Evolutionary conservation across 2,888 invertebrate species (phyloP), one percentile per base, ranked within the genome.

Genomic region (Phengaris alcon): DNA sequence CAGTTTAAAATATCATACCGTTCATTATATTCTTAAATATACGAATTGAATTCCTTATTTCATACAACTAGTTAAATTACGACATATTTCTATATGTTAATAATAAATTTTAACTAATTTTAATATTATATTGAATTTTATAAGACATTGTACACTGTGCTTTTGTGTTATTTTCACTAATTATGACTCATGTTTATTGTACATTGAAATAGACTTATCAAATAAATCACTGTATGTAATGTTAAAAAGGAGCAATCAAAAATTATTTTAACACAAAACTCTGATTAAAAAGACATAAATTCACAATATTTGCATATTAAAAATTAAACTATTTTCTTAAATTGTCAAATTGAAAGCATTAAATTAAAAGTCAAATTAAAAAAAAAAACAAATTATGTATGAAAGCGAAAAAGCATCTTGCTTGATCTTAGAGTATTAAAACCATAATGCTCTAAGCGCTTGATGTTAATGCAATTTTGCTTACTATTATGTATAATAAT

Each of bases 131-230:
- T 52, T 22, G 12, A 72, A 72, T 72, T 72, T 72, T 72, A 35
- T 35, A 72, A 51, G 64, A 44, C 13, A 44, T 52, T 72, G 54
- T 52, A 54, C n/a, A 72, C 54, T 72, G 54, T 72, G 72, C 72
- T 35, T 54, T 12, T 64, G 64, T 12, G 13, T 59, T 59, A 22
- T 64, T 64, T 35, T 64, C 35, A 64, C 64, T 12, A 35, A 35
- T 44, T 64, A 0, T 64, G 35, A 64, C 12, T 35, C 64, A 12
- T 35, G 64, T 35, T 64, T 64, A 64, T 64, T 64, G 35, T 35
- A 44, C 59, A 59, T 59, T 59, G 1, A 64, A 64, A 64, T 64
- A 44, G 12, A 64, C 10, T 52, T 52, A 48, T 22, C 15, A 22
- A 22, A 59, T 22, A 10, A 10, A 64, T 35, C 57, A 22, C 59